Conservation (phyloP, 2,797 vertebrate species). For the Catharus ustulatus region DNA sequence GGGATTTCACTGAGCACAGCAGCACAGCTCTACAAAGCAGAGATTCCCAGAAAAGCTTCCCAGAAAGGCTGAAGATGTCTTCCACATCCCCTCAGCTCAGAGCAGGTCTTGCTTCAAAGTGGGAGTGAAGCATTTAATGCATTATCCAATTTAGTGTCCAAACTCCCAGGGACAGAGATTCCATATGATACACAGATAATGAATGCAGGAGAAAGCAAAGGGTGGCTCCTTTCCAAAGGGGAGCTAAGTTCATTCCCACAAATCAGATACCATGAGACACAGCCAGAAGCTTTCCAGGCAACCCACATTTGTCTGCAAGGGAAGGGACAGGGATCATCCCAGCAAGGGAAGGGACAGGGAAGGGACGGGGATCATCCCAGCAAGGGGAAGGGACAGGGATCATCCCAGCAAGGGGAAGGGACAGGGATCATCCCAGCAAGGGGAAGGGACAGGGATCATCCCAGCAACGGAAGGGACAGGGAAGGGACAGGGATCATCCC, state of each 20-base stretch:
- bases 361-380: too few species aligned
- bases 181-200: accelerated
- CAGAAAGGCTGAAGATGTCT: background rate
- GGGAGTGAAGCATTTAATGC: background rate
- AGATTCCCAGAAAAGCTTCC: background rate
- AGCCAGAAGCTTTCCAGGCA: background rate
- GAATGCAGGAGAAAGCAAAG: accelerated
- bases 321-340: background rate
- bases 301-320: accelerated
- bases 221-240: background rate
- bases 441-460: too few species aligned
- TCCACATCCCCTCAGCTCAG: background rate
- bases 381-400: too few species aligned
- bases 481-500: too few species aligned
- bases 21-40: background rate
- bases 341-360: too few species aligned
- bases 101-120: accelerated
- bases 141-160: background rate
- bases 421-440: too few species aligned
- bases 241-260: background rate
- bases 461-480: too few species aligned
- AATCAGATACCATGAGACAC: accelerated
- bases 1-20: background rate
- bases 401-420: too few species aligned
- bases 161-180: background rate